A percentile compares a stretch with the other conserved stretches of the same genome.
These are phyloP conservation scores for Caenorhabditis panamensis DNA, from an alignment of 2,888 invertebrate species.

Conservation along the genomic window DNA sequence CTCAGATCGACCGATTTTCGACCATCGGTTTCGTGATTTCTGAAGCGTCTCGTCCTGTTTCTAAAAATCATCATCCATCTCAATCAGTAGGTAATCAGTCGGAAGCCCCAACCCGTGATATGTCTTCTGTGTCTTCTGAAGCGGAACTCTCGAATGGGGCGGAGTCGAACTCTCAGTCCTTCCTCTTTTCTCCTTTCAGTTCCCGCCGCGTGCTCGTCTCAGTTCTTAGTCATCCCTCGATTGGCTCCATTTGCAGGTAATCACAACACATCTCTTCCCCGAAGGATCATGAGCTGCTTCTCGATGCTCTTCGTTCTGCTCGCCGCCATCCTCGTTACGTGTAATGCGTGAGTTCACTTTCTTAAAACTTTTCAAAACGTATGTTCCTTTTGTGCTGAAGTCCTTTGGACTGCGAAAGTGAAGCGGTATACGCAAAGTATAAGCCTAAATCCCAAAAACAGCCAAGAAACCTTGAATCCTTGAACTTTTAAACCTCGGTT, in stretches of 20 bases:
- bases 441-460: no score
- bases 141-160: not conserved
- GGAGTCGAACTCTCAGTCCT: not conserved
- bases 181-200: no score
- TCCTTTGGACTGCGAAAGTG: no score
- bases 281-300: conserved; percentile 39
- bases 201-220: not conserved
- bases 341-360: conserved; percentile 58
- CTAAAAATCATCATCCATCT: no score
- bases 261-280: conserved; percentile 27
- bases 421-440: no score
- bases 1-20: not conserved
- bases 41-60: not conserved
- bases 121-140: no score
- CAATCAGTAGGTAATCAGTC: conserved; percentile 8
- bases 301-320: conserved; percentile 51
- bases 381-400: no score
- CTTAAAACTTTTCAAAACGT: no score
- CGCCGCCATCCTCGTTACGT: conserved; percentile 38
- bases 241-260: conserved; percentile 49
- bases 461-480: no score
- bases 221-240: not conserved
- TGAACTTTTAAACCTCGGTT: no score
- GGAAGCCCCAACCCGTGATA: not conserved
- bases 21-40: not conserved